Evolutionary conservation across 2,113 vertebrate species (phyloP), one percentile per base, ranked within the genome.

Genomic region (Beaufortia kweichowensis): DNA sequence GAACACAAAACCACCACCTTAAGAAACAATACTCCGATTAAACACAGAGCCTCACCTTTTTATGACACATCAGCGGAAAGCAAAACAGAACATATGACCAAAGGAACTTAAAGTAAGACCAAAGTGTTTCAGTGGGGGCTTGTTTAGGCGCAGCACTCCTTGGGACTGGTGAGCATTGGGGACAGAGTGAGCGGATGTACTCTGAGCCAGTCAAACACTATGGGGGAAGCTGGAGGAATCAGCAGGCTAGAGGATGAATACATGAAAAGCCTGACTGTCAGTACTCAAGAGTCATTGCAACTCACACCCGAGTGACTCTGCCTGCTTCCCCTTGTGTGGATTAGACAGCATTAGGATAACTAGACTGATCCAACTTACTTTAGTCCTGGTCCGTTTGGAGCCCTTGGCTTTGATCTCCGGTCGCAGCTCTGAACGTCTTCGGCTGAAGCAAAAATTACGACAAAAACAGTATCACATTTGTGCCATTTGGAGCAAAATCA

Each of bases 331-430:
- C 41, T 24, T 1, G 6, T 67, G 74, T 63, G 68, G 82, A 75
- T 56, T 50, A 62, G 53, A 64, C 50, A 21, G 55, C 28, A 39
- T 67, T 50, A 39, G 60, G 57, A 60, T n/a, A 77, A 75, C 77
- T 9, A 46, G n/a, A 41, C n/a, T 59, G 19, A 72, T 53, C 81
- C 87, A 85, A 89, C 95, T 95, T 93, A 95, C 89, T 29, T 87
- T 1, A 75, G n/a, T 0, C 29, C 12, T 1, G 15, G 67, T 28
- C 79, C 83, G 4, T 78, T 85, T 41, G 84, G 84, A 79, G 92
- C 92, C 79, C 91, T 92, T 79, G 92, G 35, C 12, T 48, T 89
- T 14, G 91, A 82, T 76, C 92, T 91, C 92, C 91, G 92, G 0
- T 89, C 91, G 24, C 74, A 76, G 7, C 75, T 84, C 41, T 72